Percentiles rank a stretch among this genome's conserved stretches.
These are phyloP conservation scores for Lasaia peninsularis DNA, from an alignment of 1,140 invertebrate species.

Conservation along the genomic window DNA sequence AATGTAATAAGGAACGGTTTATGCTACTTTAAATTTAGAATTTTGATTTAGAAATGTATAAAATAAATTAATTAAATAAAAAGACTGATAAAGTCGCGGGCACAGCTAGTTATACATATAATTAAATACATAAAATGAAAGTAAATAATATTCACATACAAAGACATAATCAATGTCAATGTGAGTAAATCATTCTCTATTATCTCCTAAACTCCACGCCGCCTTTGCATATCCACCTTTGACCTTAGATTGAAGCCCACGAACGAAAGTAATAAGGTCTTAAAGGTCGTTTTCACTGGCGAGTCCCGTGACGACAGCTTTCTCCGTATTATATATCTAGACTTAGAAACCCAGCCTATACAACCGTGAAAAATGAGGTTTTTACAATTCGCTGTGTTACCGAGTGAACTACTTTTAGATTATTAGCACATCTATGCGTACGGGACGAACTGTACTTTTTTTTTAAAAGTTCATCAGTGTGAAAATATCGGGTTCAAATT, in stretches of 20 bases:
- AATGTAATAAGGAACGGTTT: too few species aligned
- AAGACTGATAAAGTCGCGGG: too few species aligned
- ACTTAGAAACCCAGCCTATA: slow-evolving; percentile 17
- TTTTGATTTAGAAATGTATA: too few species aligned
- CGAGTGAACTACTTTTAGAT: not conserved
- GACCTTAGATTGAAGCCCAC: not conserved
- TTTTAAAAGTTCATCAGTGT: too few species aligned
- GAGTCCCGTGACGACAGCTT: slow-evolving; percentile 20
- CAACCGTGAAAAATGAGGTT: slow-evolving; percentile 18
- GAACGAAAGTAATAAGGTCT: slow-evolving; percentile 13
- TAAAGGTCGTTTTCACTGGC: slow-evolving; percentile 20
- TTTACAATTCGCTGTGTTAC: not conserved
- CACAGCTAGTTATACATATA: too few species aligned
- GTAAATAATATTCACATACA: too few species aligned
- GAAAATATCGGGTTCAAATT: too few species aligned
- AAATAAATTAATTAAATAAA: too few species aligned
- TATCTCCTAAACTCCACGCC: not conserved
- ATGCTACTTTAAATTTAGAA: too few species aligned
- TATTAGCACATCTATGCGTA: too few species aligned
- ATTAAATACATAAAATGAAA: not conserved
- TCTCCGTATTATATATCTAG: slow-evolving; percentile 9
- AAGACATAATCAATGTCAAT: not conserved
- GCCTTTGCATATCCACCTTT: not conserved
- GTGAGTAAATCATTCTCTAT: too few species aligned
- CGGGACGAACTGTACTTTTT: too few species aligned